Base-by-base conservation (phyloP, 2,888 invertebrate species). In the Drosophila conformis region DNA sequence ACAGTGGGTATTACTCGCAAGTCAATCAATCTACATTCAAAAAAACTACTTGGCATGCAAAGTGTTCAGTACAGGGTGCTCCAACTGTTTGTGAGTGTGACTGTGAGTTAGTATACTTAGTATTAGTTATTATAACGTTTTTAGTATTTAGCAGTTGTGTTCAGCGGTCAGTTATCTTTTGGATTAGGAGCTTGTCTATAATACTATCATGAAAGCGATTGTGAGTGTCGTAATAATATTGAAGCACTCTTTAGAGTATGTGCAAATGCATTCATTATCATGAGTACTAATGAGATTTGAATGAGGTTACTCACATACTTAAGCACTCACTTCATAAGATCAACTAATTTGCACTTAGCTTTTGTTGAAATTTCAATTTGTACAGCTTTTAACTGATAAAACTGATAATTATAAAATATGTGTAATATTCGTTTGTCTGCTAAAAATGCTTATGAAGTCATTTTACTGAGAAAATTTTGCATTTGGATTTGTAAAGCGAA, bases 41-140 rank as follows among this genome's bases (percentile, higher is more conserved):
- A 46, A 61, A 54, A 54, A 27, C 70, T 79, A 70, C 54, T 53
- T 33, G 27, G 72, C 78, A 78, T 78, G 78, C 78, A 62, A 15
- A n/a, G 69, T 76, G 72, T 65, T 62, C 60, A 40, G 54, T 76
- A 80, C 68, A 65, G 35, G 69, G 78, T 78, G 78, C 80, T 72
- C 60, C 79, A 79, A 54, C 42, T 67, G 52, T 10, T 40, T 58
- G 51, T 53, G 48, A 35, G 48, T 58, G 40, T 38, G 35, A 35
- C 48, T 61, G 31, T 57, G 35, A 35, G 51, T 76, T 75, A 59
- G 52, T 59, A 33, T 40, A 35, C n/a, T 1, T n/a, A 49, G 29
- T 57, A 40, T 36, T 60, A 62, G 53, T 31, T 7, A 48, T 15
- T 51, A 57, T 11, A 38, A 38, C 27, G 36, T 62, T n/a, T 13